These are phyloP conservation scores for Actenoides lindsayi DNA, from an alignment of 2,113 vertebrate species.

Conservation along the genomic window DNA sequence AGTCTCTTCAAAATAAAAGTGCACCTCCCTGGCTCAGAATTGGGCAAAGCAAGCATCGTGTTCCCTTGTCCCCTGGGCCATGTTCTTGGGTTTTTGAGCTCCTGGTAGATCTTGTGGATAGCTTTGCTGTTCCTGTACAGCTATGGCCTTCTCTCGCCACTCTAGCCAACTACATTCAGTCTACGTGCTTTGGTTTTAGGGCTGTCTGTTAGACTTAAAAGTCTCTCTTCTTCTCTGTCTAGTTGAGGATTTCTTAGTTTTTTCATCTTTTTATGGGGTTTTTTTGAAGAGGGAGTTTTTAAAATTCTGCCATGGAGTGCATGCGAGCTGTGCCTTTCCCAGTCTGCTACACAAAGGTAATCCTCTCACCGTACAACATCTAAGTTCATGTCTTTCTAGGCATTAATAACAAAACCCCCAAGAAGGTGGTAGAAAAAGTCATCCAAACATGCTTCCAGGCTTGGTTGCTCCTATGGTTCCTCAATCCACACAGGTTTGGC, in stretches of 20 bases:
- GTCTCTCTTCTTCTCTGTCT: not conserved
- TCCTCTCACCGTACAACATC: not conserved
- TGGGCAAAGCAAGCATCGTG: not conserved
- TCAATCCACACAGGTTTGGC: not conserved
- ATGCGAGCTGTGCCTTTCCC: not conserved
- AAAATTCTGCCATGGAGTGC: not conserved
- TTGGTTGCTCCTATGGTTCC: not conserved
- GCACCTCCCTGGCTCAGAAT: not conserved
- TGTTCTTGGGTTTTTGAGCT: not conserved
- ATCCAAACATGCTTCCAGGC: not conserved
- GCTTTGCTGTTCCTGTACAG: not conserved
- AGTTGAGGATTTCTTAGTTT: constrained; percentile 16
- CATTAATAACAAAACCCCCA: not conserved
- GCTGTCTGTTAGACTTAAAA: not conserved
- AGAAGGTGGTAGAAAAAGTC: not conserved
- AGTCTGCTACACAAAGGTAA: not conserved
- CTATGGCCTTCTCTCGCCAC: not conserved
- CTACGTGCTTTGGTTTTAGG: not conserved
- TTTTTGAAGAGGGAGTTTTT: not conserved
- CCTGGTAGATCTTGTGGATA: not conserved
- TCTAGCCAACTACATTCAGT: not conserved
- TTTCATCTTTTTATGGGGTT: not conserved
- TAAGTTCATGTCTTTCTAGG: constrained; percentile 27
- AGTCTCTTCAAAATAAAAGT: not conserved
- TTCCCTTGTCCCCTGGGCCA: not conserved